A percentile compares a stretch with the other conserved stretches of the same genome.
phyloP scores from a whole-genome alignment of 2,113 vertebrate species.

The Cathartes aura region DNA sequence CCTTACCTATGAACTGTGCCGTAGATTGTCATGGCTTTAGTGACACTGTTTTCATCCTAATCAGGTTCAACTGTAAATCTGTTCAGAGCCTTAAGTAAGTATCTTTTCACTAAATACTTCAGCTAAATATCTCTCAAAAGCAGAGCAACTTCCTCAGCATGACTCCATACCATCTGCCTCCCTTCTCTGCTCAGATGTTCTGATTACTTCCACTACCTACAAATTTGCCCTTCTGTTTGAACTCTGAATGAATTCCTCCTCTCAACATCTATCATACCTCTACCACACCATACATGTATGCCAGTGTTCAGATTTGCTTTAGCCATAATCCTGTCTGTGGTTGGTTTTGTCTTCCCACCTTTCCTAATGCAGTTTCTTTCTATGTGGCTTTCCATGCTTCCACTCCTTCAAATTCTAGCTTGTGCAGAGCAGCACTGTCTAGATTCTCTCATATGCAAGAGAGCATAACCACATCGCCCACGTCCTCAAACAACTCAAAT shows the following conservation, averaged over 20 bases:
- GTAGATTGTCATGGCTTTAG: background rate
- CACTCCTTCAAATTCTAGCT: background rate
- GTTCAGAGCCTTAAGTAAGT: background rate
- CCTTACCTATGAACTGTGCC: background rate
- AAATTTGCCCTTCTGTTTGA: background rate
- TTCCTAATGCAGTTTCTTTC: background rate
- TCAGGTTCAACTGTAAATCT: background rate
- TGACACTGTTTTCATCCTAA: background rate
- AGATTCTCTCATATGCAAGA: background rate
- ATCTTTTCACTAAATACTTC: background rate
- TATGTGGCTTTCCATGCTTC: background rate
- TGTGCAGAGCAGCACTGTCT: background rate
- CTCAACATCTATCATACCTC: background rate
- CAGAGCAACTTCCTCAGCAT: background rate
- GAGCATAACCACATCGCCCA: background rate
- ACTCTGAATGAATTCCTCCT: background rate
- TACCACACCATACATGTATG: background rate
- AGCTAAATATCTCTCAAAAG: background rate
- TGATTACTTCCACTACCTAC: background rate
- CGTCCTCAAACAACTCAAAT: background rate
- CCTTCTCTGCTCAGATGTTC: background rate
- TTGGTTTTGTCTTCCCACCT: background rate
- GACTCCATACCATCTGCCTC: background rate
- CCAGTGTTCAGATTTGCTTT: background rate
- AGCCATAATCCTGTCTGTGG: background rate